These are phyloP conservation scores for Nylanderia fulva DNA, from an alignment of 1,140 invertebrate genomes.

Conservation along the genomic window DNA sequence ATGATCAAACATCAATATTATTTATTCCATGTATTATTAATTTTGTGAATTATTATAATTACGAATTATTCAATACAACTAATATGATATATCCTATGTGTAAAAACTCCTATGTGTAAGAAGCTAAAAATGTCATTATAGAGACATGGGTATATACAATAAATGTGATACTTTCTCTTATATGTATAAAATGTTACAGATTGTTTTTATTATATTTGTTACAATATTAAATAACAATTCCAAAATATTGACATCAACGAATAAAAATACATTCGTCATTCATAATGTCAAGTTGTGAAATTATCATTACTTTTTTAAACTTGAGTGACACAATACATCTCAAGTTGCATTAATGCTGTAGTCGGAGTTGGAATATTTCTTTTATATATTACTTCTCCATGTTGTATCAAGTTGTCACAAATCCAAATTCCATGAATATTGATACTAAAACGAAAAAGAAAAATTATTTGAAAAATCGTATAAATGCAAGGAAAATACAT, in stretches of 20 bases:
- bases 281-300: neutral
- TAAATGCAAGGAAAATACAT: neutral
- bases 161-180: slow-evolving; percentile 31
- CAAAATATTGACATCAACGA: slow-evolving; percentile 25
- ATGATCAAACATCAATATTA: slow-evolving; percentile 71
- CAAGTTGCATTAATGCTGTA: slow-evolving; percentile 3
- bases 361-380: slow-evolving; percentile 24
- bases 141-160: neutral
- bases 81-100: too few relatives aligned
- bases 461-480: slow-evolving; percentile 11
- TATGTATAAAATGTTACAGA: slow-evolving; percentile 8
- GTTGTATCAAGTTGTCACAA: slow-evolving; percentile 52
- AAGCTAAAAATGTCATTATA: neutral
- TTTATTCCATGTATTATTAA: slow-evolving; percentile 18
- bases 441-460: slow-evolving; percentile 68
- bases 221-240: neutral
- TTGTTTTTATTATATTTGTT: slow-evolving; percentile 8
- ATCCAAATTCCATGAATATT: slow-evolving; percentile 65
- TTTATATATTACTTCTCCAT: slow-evolving; percentile 30
- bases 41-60: slow-evolving; percentile 24
- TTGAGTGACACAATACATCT: slow-evolving; percentile 23
- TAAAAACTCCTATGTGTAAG: too few relatives aligned
- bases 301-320: neutral
- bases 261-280: slow-evolving; percentile 61
- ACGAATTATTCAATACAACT: slow-evolving; percentile 38